phyloP scores from a whole-genome alignment of 2,113 vertebrate genomes.

The Lipotes vexillifer region DNA sequence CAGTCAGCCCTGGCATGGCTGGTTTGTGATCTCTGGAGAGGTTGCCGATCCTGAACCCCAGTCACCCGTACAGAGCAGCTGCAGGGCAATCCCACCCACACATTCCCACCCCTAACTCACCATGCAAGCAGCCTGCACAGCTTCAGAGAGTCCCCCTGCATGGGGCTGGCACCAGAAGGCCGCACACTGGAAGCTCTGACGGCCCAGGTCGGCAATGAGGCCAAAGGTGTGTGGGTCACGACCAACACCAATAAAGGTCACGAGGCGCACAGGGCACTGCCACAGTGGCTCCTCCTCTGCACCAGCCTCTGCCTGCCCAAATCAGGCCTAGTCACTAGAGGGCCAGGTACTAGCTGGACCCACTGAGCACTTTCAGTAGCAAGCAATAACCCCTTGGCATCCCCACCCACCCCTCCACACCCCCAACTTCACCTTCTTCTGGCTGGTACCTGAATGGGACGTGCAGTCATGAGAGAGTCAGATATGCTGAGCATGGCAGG shows the following conservation, averaged over 20 bases:
- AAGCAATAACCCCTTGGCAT: background rate
- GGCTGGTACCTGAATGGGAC: slow-evolving; percentile 75
- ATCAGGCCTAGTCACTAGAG: slow-evolving; percentile 43
- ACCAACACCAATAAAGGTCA: slow-evolving; percentile 91
- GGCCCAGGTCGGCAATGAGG: slow-evolving; percentile 83
- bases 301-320: slow-evolving; percentile 71
- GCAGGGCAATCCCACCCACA: background rate
- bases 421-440: slow-evolving; percentile 77
- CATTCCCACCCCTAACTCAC: slow-evolving; percentile 69
- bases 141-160: slow-evolving; percentile 84
- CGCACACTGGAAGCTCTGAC: slow-evolving; percentile 80
- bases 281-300: slow-evolving; percentile 87
- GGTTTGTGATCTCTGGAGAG: slow-evolving; percentile 4
- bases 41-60: background rate
- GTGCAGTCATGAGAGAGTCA: slow-evolving; percentile 88
- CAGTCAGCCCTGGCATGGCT: background rate
- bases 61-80: background rate
- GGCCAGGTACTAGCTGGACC: background rate
- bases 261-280: slow-evolving; percentile 92
- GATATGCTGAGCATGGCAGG: slow-evolving; percentile 87
- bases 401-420: background rate
- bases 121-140: slow-evolving; percentile 87
- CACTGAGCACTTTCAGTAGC: background rate
- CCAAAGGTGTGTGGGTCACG: slow-evolving; percentile 83
- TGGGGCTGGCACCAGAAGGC: slow-evolving; percentile 89